Percentiles rank a stretch among this genome's conserved stretches.
Conservation (phyloP, 2,113 vertebrate genomes). For the Guaruba guarouba region DNA sequence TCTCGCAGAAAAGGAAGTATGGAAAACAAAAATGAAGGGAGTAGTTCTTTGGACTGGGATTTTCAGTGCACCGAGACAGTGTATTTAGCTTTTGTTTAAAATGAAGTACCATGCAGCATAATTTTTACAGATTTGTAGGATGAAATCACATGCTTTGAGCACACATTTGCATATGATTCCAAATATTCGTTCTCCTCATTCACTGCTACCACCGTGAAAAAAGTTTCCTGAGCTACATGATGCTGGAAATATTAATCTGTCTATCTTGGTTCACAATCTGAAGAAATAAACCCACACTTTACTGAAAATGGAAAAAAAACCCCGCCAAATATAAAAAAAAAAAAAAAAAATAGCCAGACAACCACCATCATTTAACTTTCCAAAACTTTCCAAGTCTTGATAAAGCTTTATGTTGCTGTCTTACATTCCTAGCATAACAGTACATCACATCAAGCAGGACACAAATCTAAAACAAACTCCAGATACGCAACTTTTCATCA, state of each 20-base stretch:
- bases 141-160: background rate
- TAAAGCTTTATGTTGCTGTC: background rate
- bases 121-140: background rate
- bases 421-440: background rate
- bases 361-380: background rate
- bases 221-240: background rate
- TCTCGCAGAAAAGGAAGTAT: background rate
- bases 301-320: accelerated
- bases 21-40: background rate
- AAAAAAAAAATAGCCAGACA: background rate
- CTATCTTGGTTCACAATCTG: background rate
- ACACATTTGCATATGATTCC: background rate
- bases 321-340: background rate
- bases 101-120: background rate
- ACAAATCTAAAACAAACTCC: background rate
- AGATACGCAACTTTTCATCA: background rate
- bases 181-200: background rate
- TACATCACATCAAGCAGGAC: background rate
- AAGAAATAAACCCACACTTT: background rate
- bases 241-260: background rate
- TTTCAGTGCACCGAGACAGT: background rate
- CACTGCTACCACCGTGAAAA: background rate
- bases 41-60: background rate
- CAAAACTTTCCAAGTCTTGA: background rate
- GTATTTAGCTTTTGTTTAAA: background rate